Conservation (phyloP, 2,797 vertebrate genomes). For the Poecilia picta region DNA sequence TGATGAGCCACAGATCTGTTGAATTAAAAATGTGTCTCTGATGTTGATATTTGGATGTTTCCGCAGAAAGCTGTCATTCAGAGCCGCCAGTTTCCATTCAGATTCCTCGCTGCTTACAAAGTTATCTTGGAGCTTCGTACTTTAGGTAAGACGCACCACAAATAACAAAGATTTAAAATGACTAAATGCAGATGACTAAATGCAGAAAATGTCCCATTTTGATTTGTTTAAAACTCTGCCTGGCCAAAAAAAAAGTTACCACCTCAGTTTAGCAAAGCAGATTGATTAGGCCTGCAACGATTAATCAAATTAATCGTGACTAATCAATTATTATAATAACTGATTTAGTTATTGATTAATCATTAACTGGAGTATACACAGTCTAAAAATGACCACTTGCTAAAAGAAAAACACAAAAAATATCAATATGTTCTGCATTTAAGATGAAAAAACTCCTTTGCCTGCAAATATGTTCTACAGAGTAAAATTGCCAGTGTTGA, state of each 20-base stretch:
- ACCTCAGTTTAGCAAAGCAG: neutral
- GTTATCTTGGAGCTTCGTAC: constrained; percentile 79
- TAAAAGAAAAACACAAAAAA: no score
- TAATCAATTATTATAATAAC: no score
- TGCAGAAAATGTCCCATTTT: neutral
- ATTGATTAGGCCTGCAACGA: neutral
- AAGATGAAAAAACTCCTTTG: no score
- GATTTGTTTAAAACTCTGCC: no score
- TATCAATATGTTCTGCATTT: no score
- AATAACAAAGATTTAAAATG: neutral
- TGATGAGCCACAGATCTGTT: no score
- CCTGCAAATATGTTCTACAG: no score
- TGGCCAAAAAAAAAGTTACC: neutral
- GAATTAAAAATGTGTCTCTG: neutral
- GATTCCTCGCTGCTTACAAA: constrained; percentile 90
- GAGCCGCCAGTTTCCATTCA: constrained; percentile 90
- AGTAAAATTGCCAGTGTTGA: no score
- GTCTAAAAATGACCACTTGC: no score
- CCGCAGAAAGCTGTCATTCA: constrained; percentile 83
- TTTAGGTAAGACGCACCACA: constrained; percentile 63
- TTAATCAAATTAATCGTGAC: no score
- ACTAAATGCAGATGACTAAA: neutral
- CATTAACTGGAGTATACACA: no score
- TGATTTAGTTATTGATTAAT: no score
- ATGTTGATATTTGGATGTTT: neutral